Base-by-base conservation (phyloP, 2,113 vertebrate species). In the Gnathonemus echidnorhynchus region DNA sequence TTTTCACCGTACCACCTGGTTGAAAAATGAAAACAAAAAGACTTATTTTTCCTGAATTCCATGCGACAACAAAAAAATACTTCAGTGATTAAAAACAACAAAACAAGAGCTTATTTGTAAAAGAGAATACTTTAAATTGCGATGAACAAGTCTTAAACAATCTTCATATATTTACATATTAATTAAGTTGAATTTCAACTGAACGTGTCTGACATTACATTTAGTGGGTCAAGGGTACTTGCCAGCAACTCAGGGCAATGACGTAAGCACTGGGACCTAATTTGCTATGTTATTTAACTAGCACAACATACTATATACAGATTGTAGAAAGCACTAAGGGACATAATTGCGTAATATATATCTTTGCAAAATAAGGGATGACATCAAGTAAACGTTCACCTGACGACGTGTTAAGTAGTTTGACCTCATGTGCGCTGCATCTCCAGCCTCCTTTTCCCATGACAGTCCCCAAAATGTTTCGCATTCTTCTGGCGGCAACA, bases 1-100 rank as follows among this genome's bases (percentile, higher is more conserved):
- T 98, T 91, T 93, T 98, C 92, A 99, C 94, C n/a, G 95, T 97
- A 93, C 96, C 97, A 92, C 97, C 98, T 99, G 89, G 42, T 83
- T 27, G 9, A 52, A 49, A 42, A 84, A 50, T 19, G 46, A 53
- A 39, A 80, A 11, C 35, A 10, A 80, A 35, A 50, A n/a, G 0
- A 9, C 10, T 52, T 19, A 50, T 50, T 70, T 66, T 70, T 31
- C 62, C 27, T 70, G 62, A 31, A 70, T 27, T 70, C n/a, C 49
- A 31, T 24, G 46, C 15, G 27, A 87, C 19, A 46, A 86, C 24
- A 52, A 86, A 52, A 35, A 35, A 27, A 87, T 31, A 31, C 17
- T 19, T 17, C 17, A 87, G 24, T 31, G 10, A 39, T 53, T 52
- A 17, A 15, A 53, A n/a, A 31, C 5, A 45, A 39, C 5, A 19